phyloP scores from a whole-genome alignment of 1,140 invertebrate species.

The Philaenus spumarius region DNA sequence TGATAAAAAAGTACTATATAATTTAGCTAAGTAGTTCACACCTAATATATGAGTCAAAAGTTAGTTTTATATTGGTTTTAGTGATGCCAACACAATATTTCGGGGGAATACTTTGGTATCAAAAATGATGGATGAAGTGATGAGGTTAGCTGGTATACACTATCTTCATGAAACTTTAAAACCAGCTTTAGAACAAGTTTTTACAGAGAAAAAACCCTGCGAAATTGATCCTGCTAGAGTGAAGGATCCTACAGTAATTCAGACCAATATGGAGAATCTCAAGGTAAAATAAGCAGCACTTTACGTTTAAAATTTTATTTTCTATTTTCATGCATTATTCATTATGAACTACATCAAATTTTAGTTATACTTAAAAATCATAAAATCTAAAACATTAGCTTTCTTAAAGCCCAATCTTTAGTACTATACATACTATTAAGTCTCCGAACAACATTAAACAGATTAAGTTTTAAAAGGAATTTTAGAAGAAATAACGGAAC shows the following conservation, averaged over 20 bases:
- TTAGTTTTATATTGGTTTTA: slow-evolving; percentile 43
- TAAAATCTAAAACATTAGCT: too few relatives aligned
- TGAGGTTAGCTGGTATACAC: slow-evolving; percentile 80
- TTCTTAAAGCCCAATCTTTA: too few relatives aligned
- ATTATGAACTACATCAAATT: not conserved
- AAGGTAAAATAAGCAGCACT: slow-evolving; percentile 41
- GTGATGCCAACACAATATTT: slow-evolving; percentile 90
- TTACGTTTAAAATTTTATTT: not conserved
- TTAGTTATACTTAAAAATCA: not conserved
- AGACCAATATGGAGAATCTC: slow-evolving; percentile 71
- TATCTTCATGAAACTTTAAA: slow-evolving; percentile 83
- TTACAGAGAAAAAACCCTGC: slow-evolving; percentile 75
- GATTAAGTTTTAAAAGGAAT: too few relatives aligned
- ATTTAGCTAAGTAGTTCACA: too few relatives aligned
- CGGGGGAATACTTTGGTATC: slow-evolving; percentile 88
- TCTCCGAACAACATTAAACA: too few relatives aligned
- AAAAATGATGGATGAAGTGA: slow-evolving; percentile 93
- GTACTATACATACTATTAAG: too few relatives aligned
- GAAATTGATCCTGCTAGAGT: slow-evolving; percentile 88
- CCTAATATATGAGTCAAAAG: too few relatives aligned
- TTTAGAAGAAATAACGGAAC: too few relatives aligned
- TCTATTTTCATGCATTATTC: slow-evolving; percentile 3
- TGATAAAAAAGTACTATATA: too few relatives aligned
- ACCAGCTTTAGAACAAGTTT: slow-evolving; percentile 73
- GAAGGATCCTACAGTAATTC: slow-evolving; percentile 66